Conservation (phyloP, 1,140 invertebrate species). For the Caenorhabditis briggsae region DNA sequence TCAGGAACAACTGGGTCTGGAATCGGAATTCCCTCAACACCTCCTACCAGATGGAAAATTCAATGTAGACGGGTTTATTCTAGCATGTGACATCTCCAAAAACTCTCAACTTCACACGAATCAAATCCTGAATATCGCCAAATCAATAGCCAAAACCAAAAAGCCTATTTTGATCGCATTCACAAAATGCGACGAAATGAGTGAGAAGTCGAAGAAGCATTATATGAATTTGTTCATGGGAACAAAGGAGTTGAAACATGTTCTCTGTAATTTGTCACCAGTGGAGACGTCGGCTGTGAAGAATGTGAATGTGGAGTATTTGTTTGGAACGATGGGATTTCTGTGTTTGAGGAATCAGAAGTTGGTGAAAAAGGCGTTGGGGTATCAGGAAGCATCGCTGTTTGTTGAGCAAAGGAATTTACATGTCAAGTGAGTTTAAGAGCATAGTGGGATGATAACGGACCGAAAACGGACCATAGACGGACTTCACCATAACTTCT, state of each 20-base stretch:
- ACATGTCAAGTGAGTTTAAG: slow-evolving; percentile 7
- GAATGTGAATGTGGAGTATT: slow-evolving; percentile 94
- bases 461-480: neutral
- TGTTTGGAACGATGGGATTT: slow-evolving; percentile 80
- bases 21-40: slow-evolving; percentile 94
- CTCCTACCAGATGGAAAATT: slow-evolving; percentile 92
- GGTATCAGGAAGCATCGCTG: slow-evolving; percentile 8
- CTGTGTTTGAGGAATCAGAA: slow-evolving; percentile 22
- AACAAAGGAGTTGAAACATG: slow-evolving; percentile 91
- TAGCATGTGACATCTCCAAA: slow-evolving; percentile 93
- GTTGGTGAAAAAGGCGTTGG: slow-evolving; percentile 22
- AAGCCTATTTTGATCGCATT: slow-evolving; percentile 94
- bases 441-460: neutral
- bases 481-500: too few species aligned
- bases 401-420: slow-evolving; percentile 37
- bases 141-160: slow-evolving; percentile 81
- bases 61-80: slow-evolving; percentile 93
- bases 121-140: slow-evolving; percentile 76
- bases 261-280: slow-evolving; percentile 83
- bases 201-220: slow-evolving; percentile 88
- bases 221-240: slow-evolving; percentile 87
- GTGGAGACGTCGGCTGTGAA: slow-evolving; percentile 95
- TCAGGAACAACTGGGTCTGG: slow-evolving; percentile 81
- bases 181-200: slow-evolving; percentile 94
- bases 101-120: slow-evolving; percentile 79